Evolutionary conservation across 2,888 invertebrate genomes (phyloP).

Genomic region (Tribolium freemani): DNA sequence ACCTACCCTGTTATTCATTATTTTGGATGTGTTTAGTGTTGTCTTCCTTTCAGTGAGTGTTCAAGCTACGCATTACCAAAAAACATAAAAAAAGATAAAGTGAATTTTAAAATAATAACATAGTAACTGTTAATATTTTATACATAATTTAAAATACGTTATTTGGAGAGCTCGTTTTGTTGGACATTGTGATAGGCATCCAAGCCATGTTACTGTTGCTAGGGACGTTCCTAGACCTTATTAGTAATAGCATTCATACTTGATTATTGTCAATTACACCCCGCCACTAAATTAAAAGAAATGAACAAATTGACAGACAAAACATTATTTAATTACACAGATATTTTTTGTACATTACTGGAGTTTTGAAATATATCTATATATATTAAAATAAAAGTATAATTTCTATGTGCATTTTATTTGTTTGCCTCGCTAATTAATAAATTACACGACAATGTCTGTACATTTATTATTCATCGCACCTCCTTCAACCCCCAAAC

Average conservation of each 20-base stretch:
- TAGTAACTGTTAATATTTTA: constrained; percentile 71
- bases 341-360: constrained; percentile 83
- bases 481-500: not conserved
- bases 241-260: constrained; percentile 67
- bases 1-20: constrained; percentile 35
- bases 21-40: constrained; percentile 65
- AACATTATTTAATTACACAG: constrained; percentile 74
- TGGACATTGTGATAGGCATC: constrained; percentile 70
- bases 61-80: constrained; percentile 69
- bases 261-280: constrained; percentile 70
- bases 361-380: constrained; percentile 79
- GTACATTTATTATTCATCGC: not conserved
- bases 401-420: constrained; percentile 56
- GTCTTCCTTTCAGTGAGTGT: constrained; percentile 68
- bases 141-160: constrained; percentile 70
- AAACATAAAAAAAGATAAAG: constrained; percentile 53
- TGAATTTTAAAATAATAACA: constrained; percentile 41
- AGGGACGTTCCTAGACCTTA: constrained; percentile 66
- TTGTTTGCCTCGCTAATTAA: constrained; percentile 23
- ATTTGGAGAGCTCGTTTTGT: constrained; percentile 69
- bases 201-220: constrained; percentile 69
- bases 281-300: constrained; percentile 65
- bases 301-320: constrained; percentile 73
- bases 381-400: constrained; percentile 66
- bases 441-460: not conserved